A percentile compares a stretch with the other conserved stretches of the same genome.
Evolutionary conservation across 2,113 vertebrate genomes (phyloP).

Genomic region (Chaetodon trifascialis): DNA sequence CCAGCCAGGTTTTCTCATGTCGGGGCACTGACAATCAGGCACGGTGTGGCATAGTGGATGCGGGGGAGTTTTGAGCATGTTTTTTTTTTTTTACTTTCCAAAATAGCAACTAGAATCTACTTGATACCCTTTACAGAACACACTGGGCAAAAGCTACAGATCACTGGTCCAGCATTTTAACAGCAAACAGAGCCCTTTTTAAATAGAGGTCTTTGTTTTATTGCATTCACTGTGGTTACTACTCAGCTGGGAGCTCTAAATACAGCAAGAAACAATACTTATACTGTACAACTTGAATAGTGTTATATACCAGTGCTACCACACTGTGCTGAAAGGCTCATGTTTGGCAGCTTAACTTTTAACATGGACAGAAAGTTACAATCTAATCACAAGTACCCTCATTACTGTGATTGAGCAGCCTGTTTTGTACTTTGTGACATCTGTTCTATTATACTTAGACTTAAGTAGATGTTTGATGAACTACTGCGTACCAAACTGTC

Average conservation of each 20-base stretch:
- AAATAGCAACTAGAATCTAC: conserved; percentile 61
- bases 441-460: neutral
- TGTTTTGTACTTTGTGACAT: neutral
- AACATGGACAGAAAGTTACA: conserved; percentile 29
- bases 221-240: conserved; percentile 67
- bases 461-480: neutral
- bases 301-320: conserved; percentile 30
- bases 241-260: conserved; percentile 72
- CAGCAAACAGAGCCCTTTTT: conserved; percentile 64
- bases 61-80: conserved; percentile 21
- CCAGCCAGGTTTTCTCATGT: conserved; percentile 67
- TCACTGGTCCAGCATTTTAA: conserved; percentile 62
- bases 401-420: neutral
- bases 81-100: conserved; percentile 36
- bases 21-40: conserved; percentile 50
- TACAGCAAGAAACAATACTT: conserved; percentile 72
- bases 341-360: conserved; percentile 49
- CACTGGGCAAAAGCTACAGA: conserved; percentile 46
- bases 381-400: neutral
- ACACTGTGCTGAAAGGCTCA: conserved; percentile 25
- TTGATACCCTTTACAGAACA: conserved; percentile 59
- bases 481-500: neutral
- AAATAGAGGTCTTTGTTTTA: conserved; percentile 77
- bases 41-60: conserved; percentile 39
- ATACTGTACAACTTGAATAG: conserved; percentile 66